A percentile compares a stretch with the other conserved stretches of the same genome.
Evolutionary conservation across 2,888 invertebrate genomes (phyloP).

Genomic region (Ceramica pisi): DNA sequence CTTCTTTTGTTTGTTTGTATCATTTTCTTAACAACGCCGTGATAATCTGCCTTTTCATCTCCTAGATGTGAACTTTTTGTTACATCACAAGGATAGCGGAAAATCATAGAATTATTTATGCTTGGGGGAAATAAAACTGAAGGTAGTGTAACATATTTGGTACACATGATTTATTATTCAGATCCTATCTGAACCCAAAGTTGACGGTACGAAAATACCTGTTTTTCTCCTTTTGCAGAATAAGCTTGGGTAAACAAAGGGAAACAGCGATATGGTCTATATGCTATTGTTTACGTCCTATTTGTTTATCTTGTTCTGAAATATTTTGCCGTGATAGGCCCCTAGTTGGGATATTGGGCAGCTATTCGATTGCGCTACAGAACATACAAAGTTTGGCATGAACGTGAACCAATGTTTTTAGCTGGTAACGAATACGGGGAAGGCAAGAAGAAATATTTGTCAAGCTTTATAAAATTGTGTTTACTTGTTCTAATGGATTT

Average conservation of each 20-base stretch:
- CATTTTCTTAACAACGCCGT: conserved; percentile 71
- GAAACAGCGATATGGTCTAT: conserved; percentile 39
- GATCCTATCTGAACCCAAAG: conserved; percentile 47
- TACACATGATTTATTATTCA: conserved; percentile 54
- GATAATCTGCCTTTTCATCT: conserved; percentile 65
- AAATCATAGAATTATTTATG: conserved; percentile 56
- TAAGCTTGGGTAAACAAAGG: conserved; percentile 38
- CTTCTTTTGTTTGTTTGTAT: conserved; percentile 78
- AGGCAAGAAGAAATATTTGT: conserved; percentile 33
- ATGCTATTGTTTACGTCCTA: conserved; percentile 48
- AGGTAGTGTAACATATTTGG: conserved; percentile 41
- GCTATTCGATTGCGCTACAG: conserved; percentile 36
- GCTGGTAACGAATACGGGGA: not conserved
- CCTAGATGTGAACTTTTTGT: conserved; percentile 51
- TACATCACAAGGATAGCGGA: conserved; percentile 27
- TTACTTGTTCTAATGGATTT: not conserved
- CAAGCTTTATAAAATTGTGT: conserved; percentile 1
- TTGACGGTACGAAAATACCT: conserved; percentile 43
- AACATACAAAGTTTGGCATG: conserved; percentile 42
- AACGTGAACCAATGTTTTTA: conserved; percentile 36
- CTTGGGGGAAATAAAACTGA: conserved; percentile 40
- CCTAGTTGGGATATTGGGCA: conserved; percentile 36
- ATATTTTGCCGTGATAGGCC: conserved; percentile 51
- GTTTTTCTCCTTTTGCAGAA: conserved; percentile 30
- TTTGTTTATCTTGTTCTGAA: conserved; percentile 58